Percentiles rank a stretch among this genome's conserved stretches.
These are phyloP conservation scores for Leptopterna dolabrata DNA, from an alignment of 2,888 invertebrate species.

Conservation along the genomic window DNA sequence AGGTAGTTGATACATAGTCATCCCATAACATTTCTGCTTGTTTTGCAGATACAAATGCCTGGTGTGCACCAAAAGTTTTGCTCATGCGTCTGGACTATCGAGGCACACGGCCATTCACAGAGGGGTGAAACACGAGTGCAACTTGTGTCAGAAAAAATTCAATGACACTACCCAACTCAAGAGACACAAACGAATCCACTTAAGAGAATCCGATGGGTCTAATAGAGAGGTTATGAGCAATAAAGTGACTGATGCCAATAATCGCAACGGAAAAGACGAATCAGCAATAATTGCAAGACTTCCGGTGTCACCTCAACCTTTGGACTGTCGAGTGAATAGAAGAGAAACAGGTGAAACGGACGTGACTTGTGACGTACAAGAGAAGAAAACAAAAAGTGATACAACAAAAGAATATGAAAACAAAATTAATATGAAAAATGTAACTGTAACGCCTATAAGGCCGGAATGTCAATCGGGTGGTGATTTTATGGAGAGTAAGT, in stretches of 20 bases:
- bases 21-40: too few species aligned
- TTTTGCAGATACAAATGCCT: conserved; percentile 66
- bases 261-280: background rate
- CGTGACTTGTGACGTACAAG: background rate
- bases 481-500: background rate
- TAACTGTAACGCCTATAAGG: background rate
- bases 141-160: conserved; percentile 54
- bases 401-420: too few species aligned
- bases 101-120: conserved; percentile 69
- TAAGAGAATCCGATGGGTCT: background rate
- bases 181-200: conserved; percentile 38
- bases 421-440: background rate
- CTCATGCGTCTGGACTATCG: conserved; percentile 69
- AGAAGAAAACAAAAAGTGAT: background rate
- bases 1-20: too few species aligned
- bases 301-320: background rate
- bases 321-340: background rate
- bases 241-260: background rate
- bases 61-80: conserved; percentile 68
- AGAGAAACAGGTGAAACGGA: background rate
- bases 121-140: conserved; percentile 64
- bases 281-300: background rate
- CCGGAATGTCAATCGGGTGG: background rate
- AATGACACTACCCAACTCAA: conserved; percentile 54
- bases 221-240: background rate